These are phyloP conservation scores for Ctenochaetus hawaiiensis DNA, from an alignment of 2,797 vertebrate genomes.

Conservation along the genomic window DNA sequence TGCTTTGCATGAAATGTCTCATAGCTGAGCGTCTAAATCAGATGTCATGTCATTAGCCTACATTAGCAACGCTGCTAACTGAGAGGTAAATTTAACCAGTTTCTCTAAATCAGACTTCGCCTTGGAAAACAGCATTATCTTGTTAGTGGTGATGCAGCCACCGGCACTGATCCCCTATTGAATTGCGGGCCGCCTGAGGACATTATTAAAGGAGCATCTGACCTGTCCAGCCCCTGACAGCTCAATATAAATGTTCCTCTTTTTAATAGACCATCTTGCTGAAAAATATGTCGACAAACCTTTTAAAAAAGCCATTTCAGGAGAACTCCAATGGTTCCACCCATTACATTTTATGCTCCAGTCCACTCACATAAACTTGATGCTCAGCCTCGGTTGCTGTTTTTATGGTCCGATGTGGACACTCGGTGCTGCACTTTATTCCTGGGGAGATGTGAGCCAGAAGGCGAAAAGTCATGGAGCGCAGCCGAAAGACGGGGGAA, in stretches of 20 bases:
- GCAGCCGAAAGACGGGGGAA: constrained; percentile 59
- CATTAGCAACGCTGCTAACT: constrained; percentile 64
- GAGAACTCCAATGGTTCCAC: constrained; percentile 76
- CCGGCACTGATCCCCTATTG: constrained; percentile 54
- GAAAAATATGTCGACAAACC: constrained; percentile 80
- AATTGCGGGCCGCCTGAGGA: constrained; percentile 66
- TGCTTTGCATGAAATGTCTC: constrained; percentile 49
- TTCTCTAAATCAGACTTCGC: constrained; percentile 61
- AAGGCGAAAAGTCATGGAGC: constrained; percentile 77
- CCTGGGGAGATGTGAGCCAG: constrained; percentile 76
- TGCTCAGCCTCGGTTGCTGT: constrained; percentile 78
- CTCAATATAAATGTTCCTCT: constrained; percentile 75
- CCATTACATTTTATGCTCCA: constrained; percentile 84
- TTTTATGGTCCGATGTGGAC: constrained; percentile 82
- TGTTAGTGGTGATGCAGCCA: constrained; percentile 60
- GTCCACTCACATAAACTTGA: constrained; percentile 83
- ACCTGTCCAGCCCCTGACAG: constrained; percentile 76
- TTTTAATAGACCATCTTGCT: constrained; percentile 79
- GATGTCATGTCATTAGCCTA: constrained; percentile 53
- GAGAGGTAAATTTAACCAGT: constrained; percentile 69
- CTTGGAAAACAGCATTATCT: constrained; percentile 72
- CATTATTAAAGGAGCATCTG: constrained; percentile 75
- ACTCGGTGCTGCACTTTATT: constrained; percentile 74
- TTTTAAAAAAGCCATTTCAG: constrained; percentile 78
- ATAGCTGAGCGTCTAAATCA: constrained; percentile 55